phyloP scores from a whole-genome alignment of 2,797 vertebrate species.

The Poeciliopsis paucimaculata region DNA sequence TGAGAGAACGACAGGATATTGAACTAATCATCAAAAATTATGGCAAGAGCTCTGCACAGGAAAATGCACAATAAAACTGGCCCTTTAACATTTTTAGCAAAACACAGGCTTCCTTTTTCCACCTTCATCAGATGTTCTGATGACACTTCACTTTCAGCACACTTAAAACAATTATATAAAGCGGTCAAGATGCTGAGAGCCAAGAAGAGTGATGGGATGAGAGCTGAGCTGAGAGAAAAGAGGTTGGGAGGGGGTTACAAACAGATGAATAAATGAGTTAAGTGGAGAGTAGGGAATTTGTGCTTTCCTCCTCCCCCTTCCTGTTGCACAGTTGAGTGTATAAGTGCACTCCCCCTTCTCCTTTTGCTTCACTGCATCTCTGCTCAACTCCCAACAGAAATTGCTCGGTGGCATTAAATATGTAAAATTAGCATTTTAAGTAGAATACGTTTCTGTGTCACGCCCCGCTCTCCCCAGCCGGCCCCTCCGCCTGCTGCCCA shows the following conservation, averaged over 20 bases:
- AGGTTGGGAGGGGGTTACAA: conserved; percentile 34
- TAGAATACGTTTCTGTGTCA: conserved; percentile 79
- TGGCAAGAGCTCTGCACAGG: background rate
- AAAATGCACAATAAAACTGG: background rate
- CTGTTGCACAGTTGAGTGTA: conserved; percentile 64
- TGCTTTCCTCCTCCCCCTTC: conserved; percentile 51
- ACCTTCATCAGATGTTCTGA: background rate
- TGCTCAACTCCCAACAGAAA: conserved; percentile 71
- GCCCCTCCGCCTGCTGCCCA: conserved; percentile 57
- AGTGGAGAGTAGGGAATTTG: conserved; percentile 75
- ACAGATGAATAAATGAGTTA: conserved; percentile 79
- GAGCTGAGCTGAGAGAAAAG: conserved; percentile 11
- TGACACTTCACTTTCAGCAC: conserved; percentile 37
- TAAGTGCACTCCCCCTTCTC: conserved; percentile 69
- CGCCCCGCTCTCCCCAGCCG: conserved; percentile 62
- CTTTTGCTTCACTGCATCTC: conserved; percentile 55
- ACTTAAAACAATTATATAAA: conserved; percentile 57
- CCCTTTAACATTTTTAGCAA: no score
- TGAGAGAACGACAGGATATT: conserved; percentile 58
- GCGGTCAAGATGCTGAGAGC: conserved; percentile 38
- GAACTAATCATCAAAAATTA: conserved; percentile 62
- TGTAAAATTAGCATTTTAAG: conserved; percentile 86
- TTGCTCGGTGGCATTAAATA: conserved; percentile 82
- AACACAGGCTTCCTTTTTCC: background rate
- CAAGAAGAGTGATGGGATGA: conserved; percentile 16